phyloP scores from a whole-genome alignment of 1,140 invertebrate species.

The Palaemon carinicauda region DNA sequence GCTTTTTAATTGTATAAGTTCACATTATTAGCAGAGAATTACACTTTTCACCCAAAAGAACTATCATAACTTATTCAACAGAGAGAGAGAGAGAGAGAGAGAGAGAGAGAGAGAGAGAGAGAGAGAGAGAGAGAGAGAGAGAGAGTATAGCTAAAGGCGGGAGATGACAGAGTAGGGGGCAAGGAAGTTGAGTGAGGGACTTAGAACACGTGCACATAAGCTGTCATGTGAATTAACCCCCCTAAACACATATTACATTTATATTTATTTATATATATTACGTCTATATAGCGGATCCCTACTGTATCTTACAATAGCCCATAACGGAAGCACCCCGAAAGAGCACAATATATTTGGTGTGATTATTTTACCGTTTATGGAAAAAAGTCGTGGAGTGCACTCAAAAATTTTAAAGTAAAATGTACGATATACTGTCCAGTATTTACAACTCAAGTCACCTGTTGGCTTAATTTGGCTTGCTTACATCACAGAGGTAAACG shows the following conservation, averaged over 20 bases:
- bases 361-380: neutral
- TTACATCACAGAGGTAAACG: too few species aligned
- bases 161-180: neutral
- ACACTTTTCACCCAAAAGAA: neutral
- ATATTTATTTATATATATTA: constrained; percentile 49
- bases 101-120: constrained; percentile 9
- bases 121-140: constrained; percentile 17
- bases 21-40: too few species aligned
- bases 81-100: neutral
- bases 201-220: constrained; percentile 16
- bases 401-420: too few species aligned
- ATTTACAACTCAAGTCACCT: too few species aligned
- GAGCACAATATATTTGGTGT: neutral
- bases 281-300: constrained; percentile 44
- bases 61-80: neutral
- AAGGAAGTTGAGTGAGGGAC: neutral
- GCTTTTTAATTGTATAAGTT: too few species aligned
- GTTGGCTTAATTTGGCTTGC: too few species aligned
- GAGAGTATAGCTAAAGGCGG: neutral
- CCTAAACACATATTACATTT: constrained; percentile 14
- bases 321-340: constrained; percentile 7
- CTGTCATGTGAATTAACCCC: constrained; percentile 6
- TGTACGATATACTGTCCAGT: too few species aligned
- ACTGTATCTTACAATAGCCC: constrained; percentile 31
- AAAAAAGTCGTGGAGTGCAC: neutral